phyloP scores from a whole-genome alignment of 2,797 vertebrate genomes.

The Leptatherina wallacei region DNA sequence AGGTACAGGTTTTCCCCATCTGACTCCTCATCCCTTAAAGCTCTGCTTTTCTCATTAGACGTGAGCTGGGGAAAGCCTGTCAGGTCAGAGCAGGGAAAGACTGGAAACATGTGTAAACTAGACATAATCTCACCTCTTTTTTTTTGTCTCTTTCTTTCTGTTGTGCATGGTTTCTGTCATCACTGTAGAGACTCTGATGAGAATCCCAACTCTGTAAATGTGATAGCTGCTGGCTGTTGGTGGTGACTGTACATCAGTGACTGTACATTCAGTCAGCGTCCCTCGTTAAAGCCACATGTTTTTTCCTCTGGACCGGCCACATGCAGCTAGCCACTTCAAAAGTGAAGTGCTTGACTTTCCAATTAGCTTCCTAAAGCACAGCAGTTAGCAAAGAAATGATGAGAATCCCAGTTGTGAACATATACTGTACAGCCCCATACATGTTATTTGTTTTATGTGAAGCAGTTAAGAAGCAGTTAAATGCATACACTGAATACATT shows the following conservation, averaged over 20 bases:
- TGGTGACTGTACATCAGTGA: slow-evolving; percentile 30
- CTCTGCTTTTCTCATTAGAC: slow-evolving; percentile 66
- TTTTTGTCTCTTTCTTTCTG: slow-evolving; percentile 10
- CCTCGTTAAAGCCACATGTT: slow-evolving; percentile 40
- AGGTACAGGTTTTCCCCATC: slow-evolving; percentile 42
- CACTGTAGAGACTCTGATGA: slow-evolving; percentile 35
- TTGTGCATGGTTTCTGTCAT: slow-evolving; percentile 32
- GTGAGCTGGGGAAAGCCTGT: slow-evolving; percentile 39
- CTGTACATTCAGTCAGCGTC: slow-evolving; percentile 38
- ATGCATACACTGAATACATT: slow-evolving; percentile 11
- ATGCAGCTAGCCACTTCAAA: slow-evolving; percentile 35
- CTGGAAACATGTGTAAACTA: slow-evolving; percentile 59
- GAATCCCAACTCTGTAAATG: slow-evolving; percentile 26
- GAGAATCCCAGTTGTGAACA: slow-evolving; percentile 17
- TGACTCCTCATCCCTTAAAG: slow-evolving; percentile 46
- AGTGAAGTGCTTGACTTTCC: slow-evolving; percentile 21
- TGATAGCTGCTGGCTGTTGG: slow-evolving; percentile 27
- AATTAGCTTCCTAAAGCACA: slow-evolving; percentile 21
- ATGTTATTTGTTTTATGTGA: slow-evolving; percentile 6
- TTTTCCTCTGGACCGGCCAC: slow-evolving; percentile 29
- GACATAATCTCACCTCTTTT: slow-evolving; percentile 53
- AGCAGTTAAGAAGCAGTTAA: slow-evolving; percentile 22
- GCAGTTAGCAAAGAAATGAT: slow-evolving; percentile 30
- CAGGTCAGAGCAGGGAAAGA: slow-evolving; percentile 23
- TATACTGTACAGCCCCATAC: slow-evolving; percentile 8